Evolutionary conservation across 1,140 invertebrate species (phyloP).

Genomic region (Wasmannia auropunctata): DNA sequence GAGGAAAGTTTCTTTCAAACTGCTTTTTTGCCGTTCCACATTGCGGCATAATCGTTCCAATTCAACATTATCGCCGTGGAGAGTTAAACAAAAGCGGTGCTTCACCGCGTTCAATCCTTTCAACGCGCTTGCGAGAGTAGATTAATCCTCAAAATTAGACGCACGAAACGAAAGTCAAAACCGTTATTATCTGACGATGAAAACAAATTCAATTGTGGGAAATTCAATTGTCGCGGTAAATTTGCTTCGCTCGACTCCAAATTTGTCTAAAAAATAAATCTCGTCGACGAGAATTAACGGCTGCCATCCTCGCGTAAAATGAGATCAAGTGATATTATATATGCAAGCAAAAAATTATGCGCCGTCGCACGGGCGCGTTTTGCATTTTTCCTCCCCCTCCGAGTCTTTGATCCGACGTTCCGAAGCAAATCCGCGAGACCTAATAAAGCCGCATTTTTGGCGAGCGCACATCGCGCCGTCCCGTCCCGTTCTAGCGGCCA

Average conservation of each 20-base stretch:
- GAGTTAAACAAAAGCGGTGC: constrained; percentile 1
- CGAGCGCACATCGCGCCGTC: constrained; percentile 5
- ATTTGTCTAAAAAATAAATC: neutral
- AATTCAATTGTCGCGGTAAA: constrained; percentile 3
- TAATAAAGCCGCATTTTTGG: constrained; percentile 54
- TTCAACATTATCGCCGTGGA: constrained; percentile 46
- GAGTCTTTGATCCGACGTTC: constrained; percentile 9
- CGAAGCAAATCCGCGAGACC: constrained; percentile 47
- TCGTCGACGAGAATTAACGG: neutral
- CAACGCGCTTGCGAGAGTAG: neutral
- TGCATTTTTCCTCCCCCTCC: neutral
- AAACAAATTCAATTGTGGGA: constrained; percentile 3
- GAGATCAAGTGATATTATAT: neutral
- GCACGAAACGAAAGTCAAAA: neutral
- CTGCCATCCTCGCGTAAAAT: neutral
- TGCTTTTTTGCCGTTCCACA: constrained; percentile 56
- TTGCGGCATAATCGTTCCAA: constrained; percentile 57
- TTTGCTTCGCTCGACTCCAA: neutral
- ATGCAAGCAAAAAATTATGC: neutral
- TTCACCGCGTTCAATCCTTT: neutral
- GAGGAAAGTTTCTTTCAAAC: constrained; percentile 48
- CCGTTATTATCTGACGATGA: neutral
- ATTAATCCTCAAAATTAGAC: constrained; percentile 15
- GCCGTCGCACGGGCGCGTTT: neutral
- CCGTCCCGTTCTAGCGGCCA: constrained; percentile 12